phyloP scores from a whole-genome alignment of 2,113 vertebrate species.

The human (Homo sapiens) region DNA sequence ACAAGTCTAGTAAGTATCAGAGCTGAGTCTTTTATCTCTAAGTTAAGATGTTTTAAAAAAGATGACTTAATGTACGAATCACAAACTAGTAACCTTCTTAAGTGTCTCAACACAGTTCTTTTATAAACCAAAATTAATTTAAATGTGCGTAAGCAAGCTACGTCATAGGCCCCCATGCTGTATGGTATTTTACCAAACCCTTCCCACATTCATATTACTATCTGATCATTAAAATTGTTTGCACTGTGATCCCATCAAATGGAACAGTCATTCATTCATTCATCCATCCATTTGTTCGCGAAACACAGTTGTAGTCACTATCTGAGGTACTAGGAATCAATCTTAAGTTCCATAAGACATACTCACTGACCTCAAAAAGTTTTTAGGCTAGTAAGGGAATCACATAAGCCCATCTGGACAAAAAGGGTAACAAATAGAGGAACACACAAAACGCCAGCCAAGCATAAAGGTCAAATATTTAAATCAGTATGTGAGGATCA shows the following conservation, averaged over 20 bases:
- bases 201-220: not conserved
- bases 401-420: not conserved
- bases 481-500: not conserved
- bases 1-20: not conserved
- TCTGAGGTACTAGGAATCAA: not conserved
- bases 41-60: not conserved
- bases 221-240: not conserved
- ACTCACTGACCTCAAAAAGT: not conserved
- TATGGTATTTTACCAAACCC: not conserved
- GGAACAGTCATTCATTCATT: not conserved
- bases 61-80: not conserved
- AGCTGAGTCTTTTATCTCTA: not conserved
- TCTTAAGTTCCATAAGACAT: not conserved
- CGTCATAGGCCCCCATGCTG: not conserved
- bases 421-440: not conserved
- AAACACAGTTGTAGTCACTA: not conserved
- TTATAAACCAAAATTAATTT: conserved; percentile 7
- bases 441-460: not conserved
- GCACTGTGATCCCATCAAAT: not conserved
- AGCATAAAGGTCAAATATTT: not conserved
- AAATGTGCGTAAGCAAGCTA: not conserved
- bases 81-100: not conserved
- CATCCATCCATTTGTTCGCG: not conserved
- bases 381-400: not conserved
- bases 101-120: not conserved